phyloP scores from a whole-genome alignment of 2,113 vertebrate genomes.

The Paradoxurus hermaphroditus region DNA sequence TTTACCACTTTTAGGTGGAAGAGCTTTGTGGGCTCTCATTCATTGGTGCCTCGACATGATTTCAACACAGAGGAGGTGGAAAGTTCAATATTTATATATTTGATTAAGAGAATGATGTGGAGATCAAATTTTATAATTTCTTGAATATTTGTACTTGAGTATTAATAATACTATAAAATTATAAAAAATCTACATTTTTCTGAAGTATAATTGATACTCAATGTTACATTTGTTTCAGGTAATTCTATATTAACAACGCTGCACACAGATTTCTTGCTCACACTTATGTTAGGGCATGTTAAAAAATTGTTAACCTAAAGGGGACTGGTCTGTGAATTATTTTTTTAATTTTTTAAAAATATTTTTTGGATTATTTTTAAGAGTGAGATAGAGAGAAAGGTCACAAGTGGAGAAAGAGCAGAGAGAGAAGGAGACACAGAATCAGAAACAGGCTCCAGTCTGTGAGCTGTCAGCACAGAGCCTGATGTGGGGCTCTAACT shows the following conservation, averaged over 20 bases:
- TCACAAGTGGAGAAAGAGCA: too few relatives aligned
- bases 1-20: not conserved
- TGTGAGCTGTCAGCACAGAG: too few relatives aligned
- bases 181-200: not conserved
- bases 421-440: too few relatives aligned
- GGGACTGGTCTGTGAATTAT: not conserved
- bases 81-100: not conserved
- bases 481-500: too few relatives aligned
- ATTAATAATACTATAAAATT: not conserved
- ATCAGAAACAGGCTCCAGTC: too few relatives aligned
- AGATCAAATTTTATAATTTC: not conserved
- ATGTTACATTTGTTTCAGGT: not conserved
- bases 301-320: not conserved
- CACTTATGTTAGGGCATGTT: not conserved
- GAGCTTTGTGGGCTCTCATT: not conserved
- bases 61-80: not conserved
- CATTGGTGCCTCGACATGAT: not conserved
- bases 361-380: too few relatives aligned
- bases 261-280: not conserved
- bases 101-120: not conserved
- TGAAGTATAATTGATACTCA: too few relatives aligned
- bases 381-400: too few relatives aligned
- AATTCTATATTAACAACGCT: not conserved
- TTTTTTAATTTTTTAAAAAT: too few relatives aligned
- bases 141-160: not conserved